These are phyloP conservation scores for Ciconia stormi DNA, from an alignment of 2,113 vertebrate genomes.

Conservation along the genomic window DNA sequence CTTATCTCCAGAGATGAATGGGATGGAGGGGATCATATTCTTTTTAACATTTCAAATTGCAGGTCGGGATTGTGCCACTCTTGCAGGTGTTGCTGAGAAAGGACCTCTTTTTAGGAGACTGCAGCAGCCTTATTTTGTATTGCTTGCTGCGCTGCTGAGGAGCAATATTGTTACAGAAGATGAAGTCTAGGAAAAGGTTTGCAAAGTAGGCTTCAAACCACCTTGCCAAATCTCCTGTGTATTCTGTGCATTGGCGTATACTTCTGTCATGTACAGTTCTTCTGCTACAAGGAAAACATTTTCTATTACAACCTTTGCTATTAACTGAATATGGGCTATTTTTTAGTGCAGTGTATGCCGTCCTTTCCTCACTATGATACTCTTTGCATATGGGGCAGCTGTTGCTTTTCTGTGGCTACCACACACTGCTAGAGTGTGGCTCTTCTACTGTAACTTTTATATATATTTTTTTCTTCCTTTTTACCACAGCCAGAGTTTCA, in stretches of 20 bases:
- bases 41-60: background rate
- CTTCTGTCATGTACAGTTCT: background rate
- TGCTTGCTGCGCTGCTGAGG: background rate
- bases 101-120: background rate
- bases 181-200: background rate
- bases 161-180: background rate
- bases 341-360: accelerated
- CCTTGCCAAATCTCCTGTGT: background rate
- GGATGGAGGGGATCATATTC: background rate
- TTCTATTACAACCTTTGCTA: background rate
- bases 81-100: background rate
- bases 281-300: background rate
- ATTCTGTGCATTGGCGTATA: background rate
- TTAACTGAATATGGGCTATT: background rate
- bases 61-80: background rate
- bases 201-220: background rate
- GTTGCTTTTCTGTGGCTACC: background rate
- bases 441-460: background rate
- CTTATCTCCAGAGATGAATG: background rate
- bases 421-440: no score
- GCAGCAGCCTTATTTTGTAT: background rate
- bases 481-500: background rate
- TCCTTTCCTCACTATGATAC: background rate
- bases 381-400: background rate
- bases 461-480: background rate